Percentiles rank a stretch among this genome's conserved stretches.
These are phyloP conservation scores for Neolamprologus sp. DNA, from an alignment of 2,113 vertebrate genomes.

Conservation along the genomic window DNA sequence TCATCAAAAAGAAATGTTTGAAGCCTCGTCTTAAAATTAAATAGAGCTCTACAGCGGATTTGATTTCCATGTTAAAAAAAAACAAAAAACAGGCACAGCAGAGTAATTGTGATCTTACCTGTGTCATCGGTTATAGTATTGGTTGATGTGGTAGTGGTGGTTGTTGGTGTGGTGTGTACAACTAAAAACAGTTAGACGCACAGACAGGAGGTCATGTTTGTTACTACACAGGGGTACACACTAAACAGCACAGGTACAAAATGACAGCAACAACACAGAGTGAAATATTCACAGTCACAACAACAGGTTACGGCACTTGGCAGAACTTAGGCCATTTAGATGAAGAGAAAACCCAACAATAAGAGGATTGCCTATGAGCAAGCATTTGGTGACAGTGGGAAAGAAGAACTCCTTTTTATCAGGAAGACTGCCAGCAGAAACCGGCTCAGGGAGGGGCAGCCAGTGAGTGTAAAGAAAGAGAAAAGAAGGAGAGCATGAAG, in stretches of 20 bases:
- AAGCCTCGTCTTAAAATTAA: neutral
- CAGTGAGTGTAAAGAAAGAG: neutral
- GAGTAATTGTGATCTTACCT: neutral
- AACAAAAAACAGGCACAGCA: neutral
- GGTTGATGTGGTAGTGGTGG: neutral
- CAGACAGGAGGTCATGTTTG: constrained; percentile 18
- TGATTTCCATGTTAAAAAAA: neutral
- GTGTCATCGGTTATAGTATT: neutral
- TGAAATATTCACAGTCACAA: neutral
- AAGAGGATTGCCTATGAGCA: neutral
- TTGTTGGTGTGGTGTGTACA: neutral
- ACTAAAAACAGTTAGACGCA: constrained; percentile 51
- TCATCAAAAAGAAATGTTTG: neutral
- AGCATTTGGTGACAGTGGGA: neutral
- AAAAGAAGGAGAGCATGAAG: neutral
- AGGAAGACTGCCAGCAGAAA: neutral
- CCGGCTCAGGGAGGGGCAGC: neutral
- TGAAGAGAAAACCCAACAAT: neutral
- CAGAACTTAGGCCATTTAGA: neutral
- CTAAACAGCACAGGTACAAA: neutral
- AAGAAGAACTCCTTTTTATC: neutral
- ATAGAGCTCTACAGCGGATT: neutral
- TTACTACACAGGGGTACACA: constrained; percentile 39
- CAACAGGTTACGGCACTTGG: neutral
- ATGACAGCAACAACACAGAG: neutral